Base-by-base conservation (phyloP, 2,888 invertebrate species). In the Tenthredo livida region DNA sequence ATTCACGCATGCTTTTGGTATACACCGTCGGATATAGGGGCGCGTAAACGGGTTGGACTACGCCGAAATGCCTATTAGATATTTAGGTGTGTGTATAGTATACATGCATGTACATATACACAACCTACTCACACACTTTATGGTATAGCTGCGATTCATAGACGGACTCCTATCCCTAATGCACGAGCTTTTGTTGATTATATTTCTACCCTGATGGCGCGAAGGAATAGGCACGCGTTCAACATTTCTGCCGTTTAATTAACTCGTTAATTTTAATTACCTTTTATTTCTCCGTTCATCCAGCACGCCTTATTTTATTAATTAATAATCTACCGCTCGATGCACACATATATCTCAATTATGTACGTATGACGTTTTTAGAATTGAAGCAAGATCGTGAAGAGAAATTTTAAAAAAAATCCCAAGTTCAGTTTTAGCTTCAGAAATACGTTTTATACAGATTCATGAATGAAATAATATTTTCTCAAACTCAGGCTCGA, bases 241-340 rank as follows among this genome's bases (percentile, higher is more conserved):
- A 12, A 9, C 33, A 67, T 67, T 67, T 15, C 15, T n/a, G 17
- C 12, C 29, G 15, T 17, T 37, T 75, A 75, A 75, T 75, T 75
- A 75, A 17, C 6, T 72, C 70, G 21, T 72, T 72, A 75, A 75
- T 75, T 75, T 75, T 75, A 50, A 75, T 75, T 29, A 75, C 75
- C 50, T 50, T 29, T 50, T 50, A 43, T 47, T 15, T 12, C 0
- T 50, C 25, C 75, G 15, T 47, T 50, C 15, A 12, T 29, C 47
- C 50, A 15, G 12, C 75, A 6, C 47, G 21, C 3, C 6, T 6
- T 25, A 9, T 29, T 37, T 37, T 7, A 37, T 25, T 43, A 25
- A 40, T 73, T 10, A 73, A 47, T 15, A 0, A 47, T 15, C 15
- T 15, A 15, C 4, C 47, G 3, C 12, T 15, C 3, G 15, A 12